Evolutionary conservation across 1,140 invertebrate species (phyloP).

Genomic region (Euwallacea fornicatus): DNA sequence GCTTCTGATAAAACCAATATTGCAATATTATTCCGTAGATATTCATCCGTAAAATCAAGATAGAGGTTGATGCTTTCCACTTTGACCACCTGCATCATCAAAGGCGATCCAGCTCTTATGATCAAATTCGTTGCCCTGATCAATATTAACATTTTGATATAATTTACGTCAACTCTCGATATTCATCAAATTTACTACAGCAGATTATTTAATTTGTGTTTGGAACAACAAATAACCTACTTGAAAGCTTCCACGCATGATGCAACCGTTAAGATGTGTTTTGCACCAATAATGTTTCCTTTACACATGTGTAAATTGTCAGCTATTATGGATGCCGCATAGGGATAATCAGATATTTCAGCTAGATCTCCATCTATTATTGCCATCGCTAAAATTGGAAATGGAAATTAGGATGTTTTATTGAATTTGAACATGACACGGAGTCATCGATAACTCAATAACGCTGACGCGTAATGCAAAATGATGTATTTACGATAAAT

Average conservation of each 20-base stretch:
- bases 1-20: neutral
- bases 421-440: neutral
- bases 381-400: conserved; percentile 3
- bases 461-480: too few species aligned
- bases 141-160: neutral
- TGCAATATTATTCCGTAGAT: neutral
- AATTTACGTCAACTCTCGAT: neutral
- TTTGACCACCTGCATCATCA: neutral
- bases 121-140: neutral
- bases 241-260: conserved; percentile 3
- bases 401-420: neutral
- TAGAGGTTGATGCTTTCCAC: neutral
- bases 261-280: conserved; percentile 10
- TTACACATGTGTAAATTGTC: conserved; percentile 6
- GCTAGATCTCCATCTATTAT: conserved; percentile 11
- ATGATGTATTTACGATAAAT: too few species aligned
- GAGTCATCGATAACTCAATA: too few species aligned
- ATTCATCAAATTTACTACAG: neutral
- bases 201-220: too few species aligned
- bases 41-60: neutral
- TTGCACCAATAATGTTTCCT: conserved; percentile 13
- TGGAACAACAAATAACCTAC: neutral
- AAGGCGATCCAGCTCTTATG: neutral
- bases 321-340: conserved; percentile 9
- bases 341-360: conserved; percentile 23